A percentile compares a stretch with the other conserved stretches of the same genome.
phyloP scores from a whole-genome alignment of 2,888 invertebrate species.

The Maniola hyperantus region DNA sequence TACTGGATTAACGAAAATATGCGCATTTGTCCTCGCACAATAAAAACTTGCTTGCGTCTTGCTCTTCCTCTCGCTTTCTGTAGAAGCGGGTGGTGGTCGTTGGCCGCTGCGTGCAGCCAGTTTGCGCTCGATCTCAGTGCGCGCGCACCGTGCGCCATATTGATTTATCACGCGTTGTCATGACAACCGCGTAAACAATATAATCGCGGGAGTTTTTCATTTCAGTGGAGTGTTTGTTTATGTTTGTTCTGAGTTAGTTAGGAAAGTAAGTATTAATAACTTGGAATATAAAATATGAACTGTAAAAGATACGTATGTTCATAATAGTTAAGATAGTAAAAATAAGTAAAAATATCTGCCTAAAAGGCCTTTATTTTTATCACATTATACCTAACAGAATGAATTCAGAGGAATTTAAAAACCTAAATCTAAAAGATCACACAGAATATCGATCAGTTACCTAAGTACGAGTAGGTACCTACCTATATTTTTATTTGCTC shows the following conservation, averaged over 20 bases:
- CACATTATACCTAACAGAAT: too few relatives aligned
- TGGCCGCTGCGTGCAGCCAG: slow-evolving; percentile 63
- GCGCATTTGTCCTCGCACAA: slow-evolving; percentile 71
- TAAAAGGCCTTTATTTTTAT: neutral
- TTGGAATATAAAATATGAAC: neutral
- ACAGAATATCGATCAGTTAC: too few relatives aligned
- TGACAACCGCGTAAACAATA: slow-evolving; percentile 70
- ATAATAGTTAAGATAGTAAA: too few relatives aligned
- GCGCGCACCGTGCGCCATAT: slow-evolving; percentile 75
- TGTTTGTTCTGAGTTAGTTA: slow-evolving; percentile 19
- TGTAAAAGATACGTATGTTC: too few relatives aligned
- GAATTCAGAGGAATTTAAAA: too few relatives aligned
- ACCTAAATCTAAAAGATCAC: too few relatives aligned
- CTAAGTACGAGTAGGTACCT: too few relatives aligned
- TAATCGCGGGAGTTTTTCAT: slow-evolving; percentile 43
- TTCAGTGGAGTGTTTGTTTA: slow-evolving; percentile 41
- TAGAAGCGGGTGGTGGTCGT: slow-evolving; percentile 67
- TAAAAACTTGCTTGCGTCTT: slow-evolving; percentile 71
- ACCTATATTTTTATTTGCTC: too few relatives aligned
- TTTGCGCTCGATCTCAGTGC: slow-evolving; percentile 70
- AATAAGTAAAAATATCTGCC: neutral
- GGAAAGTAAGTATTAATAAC: slow-evolving; percentile 31
- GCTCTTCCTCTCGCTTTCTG: slow-evolving; percentile 77
- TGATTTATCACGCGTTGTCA: slow-evolving; percentile 67
- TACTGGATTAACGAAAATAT: slow-evolving; percentile 58